Evolutionary conservation across 2,888 invertebrate species (phyloP), one percentile per base, ranked within the genome.

Genomic region (Malacosoma neustria): DNA sequence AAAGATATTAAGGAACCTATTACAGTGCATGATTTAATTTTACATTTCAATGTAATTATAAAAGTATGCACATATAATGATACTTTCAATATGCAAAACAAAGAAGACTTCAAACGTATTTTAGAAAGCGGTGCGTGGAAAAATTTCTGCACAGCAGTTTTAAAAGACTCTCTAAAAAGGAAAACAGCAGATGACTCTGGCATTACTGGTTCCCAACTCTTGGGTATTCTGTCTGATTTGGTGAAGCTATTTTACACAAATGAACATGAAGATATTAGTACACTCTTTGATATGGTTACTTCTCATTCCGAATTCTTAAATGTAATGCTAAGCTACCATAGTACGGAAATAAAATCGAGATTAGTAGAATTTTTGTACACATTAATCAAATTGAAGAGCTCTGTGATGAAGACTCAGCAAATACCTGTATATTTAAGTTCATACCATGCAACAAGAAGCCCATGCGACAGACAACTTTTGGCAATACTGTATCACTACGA

Each of bases 271-370:
- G 79, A 87, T 31, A 74, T 89, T 1, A 75, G 72, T 34, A 84
- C 87, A 12, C 67, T 93, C 4, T 91, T 93, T 49, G 92, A 93
- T 44, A 92, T 94, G 92, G 87, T 91, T 6, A 88, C 89, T 3
- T 90, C 91, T 0, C 94, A 95, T 74, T 94, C 94, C 0, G 91
- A 92, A 55, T 94, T 94, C 63, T 71, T 92, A 34, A 91, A 91
- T 46, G 87, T 92, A 4, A 88, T 93, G 68, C 63, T 94, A 11
- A 88, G 87, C 41, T 68, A 77, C 36, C 70, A 73, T 40, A 72
- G 77, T 37, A 66, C 73, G 0, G 71, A 73, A 5, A 80, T 89
- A 41, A 88, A 90, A 86, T 89, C 88, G 5, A 86, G 89, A 53
- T 66, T 94, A 29, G 64, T 93, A 29, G 88, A 90, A 53, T 81